Evolutionary conservation across 1,140 invertebrate species (phyloP), one percentile per base, ranked within the genome.

Genomic region (Asobara japonica): DNA sequence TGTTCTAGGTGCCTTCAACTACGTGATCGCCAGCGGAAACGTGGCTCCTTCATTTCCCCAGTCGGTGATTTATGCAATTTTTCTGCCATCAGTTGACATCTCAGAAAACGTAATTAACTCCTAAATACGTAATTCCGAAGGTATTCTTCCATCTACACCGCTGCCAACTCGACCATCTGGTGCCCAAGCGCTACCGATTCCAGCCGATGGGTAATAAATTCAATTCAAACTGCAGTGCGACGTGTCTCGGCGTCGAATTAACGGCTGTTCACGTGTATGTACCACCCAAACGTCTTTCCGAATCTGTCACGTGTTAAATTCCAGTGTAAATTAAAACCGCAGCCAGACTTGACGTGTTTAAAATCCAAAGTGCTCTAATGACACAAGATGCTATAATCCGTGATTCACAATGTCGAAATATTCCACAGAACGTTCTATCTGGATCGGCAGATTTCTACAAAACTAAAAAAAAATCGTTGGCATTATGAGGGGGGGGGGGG

Each of bases 171-270:
- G 22, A 22, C 51, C 51, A 22, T 10, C 4, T 25, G 22, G 51
- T 56, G 18, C 51, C 51, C 31, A 36, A 11, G 31, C 11, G 31
- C 11, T 36, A 20, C 51, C 22, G 51, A 62, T 62, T 62, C 27
- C 27, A 62, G 27, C 27, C 25, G 60, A 62, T 62, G 29, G 60
- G 60, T 62, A 31, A 62, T 62, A 62, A 62, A 62, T 62, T 62
- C 60, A 62, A 62, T 62, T 29, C 1, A 31, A 30, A 29, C 29
- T 30, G 18, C 60, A 30, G 60, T 18, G 16, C 60, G 60, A 62
- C 60, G 60, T 62, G 60, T 16, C 29, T 62, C 29, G n/a, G 13
- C 60, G 60, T 62, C n/a, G 60, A 62, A 62, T 62, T 62, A 62
- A 62, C 60, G 8, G 20, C 13, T 62, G 60, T 62, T 62, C 60